A percentile compares a stretch with the other conserved stretches of the same genome.
Conservation (phyloP, 1,140 invertebrate species). For the Chrysomallon squamiferum region DNA sequence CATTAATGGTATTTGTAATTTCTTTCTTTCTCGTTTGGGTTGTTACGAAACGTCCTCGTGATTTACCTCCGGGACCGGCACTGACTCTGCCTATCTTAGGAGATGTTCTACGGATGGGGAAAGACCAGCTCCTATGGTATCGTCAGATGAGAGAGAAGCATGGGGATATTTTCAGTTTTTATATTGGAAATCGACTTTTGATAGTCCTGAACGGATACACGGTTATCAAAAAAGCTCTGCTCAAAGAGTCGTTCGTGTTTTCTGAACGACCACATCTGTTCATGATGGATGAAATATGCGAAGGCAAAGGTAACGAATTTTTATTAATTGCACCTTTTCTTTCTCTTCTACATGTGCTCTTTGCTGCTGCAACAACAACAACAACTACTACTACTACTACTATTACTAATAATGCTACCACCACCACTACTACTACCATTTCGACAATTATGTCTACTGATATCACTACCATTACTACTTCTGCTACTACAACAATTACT, state of each 20-base stretch:
- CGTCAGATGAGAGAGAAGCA: constrained; percentile 14
- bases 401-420: no score
- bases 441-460: no score
- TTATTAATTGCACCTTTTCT: no score
- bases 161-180: constrained; percentile 33
- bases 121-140: constrained; percentile 17
- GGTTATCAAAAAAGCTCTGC: constrained; percentile 26
- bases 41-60: neutral
- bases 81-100: constrained; percentile 26
- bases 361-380: neutral
- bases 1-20: no score
- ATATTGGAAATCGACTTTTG: constrained; percentile 11
- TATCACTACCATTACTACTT: no score
- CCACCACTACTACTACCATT: no score
- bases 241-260: constrained; percentile 24
- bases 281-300: constrained; percentile 9
- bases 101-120: constrained; percentile 15
- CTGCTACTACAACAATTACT: no score
- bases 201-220: constrained; percentile 26
- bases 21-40: no score
- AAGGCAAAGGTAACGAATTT: constrained; percentile 13
- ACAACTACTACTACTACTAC: neutral
- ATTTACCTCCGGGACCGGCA: constrained; percentile 8
- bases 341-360: neutral
- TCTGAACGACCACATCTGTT: constrained; percentile 19